phyloP scores from a whole-genome alignment of 2,113 vertebrate species.

The Siniperca chuatsi region DNA sequence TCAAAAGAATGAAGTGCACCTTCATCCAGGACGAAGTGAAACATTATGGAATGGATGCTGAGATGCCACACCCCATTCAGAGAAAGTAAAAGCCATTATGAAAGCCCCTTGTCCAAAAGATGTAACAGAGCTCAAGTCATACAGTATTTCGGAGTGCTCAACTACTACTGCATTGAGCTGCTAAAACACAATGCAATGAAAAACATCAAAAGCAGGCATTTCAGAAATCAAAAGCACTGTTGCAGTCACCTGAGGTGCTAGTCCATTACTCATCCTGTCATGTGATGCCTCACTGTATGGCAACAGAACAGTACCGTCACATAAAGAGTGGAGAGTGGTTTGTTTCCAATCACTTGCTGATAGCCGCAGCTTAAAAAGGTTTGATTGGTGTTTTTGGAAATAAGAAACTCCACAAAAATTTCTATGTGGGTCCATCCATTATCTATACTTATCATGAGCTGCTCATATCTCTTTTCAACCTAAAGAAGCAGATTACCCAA shows the following conservation, averaged over 20 bases:
- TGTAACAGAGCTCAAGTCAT: neutral
- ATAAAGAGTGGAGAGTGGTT: neutral
- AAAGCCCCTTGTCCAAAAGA: too few relatives aligned
- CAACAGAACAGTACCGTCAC: neutral
- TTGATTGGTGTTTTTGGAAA: neutral
- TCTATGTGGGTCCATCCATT: neutral
- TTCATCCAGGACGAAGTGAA: too few relatives aligned
- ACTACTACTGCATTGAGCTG: neutral
- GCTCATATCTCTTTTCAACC: neutral
- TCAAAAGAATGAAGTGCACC: too few relatives aligned
- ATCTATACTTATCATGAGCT: neutral
- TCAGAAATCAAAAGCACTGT: too few relatives aligned
- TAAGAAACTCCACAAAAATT: neutral
- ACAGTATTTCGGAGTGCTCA: neutral
- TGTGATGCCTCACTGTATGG: neutral
- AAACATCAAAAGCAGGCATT: too few relatives aligned
- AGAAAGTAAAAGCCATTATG: too few relatives aligned
- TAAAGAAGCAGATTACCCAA: neutral
- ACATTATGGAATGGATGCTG: too few relatives aligned
- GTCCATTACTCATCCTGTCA: neutral
- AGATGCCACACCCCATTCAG: too few relatives aligned
- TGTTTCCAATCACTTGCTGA: neutral
- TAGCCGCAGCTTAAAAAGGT: neutral
- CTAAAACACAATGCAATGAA: too few relatives aligned
- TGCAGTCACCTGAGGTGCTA: too few relatives aligned